Conservation (phyloP, 2,797 vertebrate genomes). For the Karalla daura region DNA sequence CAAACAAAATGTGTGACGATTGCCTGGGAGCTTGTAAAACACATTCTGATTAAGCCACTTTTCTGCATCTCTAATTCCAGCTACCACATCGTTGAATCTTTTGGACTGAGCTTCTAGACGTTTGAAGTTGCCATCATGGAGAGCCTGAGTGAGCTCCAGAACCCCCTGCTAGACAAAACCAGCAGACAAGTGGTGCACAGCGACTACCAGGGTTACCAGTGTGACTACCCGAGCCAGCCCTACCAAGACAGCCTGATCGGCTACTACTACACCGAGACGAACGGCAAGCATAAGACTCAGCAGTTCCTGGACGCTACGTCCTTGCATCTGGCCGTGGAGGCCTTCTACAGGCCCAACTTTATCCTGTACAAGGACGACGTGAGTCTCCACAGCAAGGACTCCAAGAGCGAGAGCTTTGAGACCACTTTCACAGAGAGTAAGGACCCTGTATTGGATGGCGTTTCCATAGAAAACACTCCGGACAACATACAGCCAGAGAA, state of each 20-base stretch:
- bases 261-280: conserved; percentile 86
- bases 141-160: conserved; percentile 90
- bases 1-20: too few relatives aligned
- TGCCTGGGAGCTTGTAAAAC: too few relatives aligned
- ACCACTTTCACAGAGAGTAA: conserved; percentile 91
- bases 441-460: conserved; percentile 71
- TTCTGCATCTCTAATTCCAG: conserved; percentile 49
- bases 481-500: conserved; percentile 78
- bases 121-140: conserved; percentile 84
- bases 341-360: conserved; percentile 90
- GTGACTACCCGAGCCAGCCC: conserved; percentile 81
- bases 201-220: conserved; percentile 86
- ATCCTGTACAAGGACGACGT: conserved; percentile 88
- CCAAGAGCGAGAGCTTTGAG: conserved; percentile 89
- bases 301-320: conserved; percentile 93
- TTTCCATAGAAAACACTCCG: conserved; percentile 57
- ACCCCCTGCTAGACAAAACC: conserved; percentile 88
- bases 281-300: conserved; percentile 81
- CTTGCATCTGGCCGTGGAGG: conserved; percentile 91
- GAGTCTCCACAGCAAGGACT: conserved; percentile 88
- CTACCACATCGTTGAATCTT: conserved; percentile 41
- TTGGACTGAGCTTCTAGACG: conserved; percentile 40
- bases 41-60: too few relatives aligned
- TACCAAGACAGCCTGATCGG: conserved; percentile 90
- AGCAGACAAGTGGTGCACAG: conserved; percentile 77